Evolutionary conservation across 2,888 invertebrate genomes (phyloP).

Genomic region (Bembecia ichneumoniformis): DNA sequence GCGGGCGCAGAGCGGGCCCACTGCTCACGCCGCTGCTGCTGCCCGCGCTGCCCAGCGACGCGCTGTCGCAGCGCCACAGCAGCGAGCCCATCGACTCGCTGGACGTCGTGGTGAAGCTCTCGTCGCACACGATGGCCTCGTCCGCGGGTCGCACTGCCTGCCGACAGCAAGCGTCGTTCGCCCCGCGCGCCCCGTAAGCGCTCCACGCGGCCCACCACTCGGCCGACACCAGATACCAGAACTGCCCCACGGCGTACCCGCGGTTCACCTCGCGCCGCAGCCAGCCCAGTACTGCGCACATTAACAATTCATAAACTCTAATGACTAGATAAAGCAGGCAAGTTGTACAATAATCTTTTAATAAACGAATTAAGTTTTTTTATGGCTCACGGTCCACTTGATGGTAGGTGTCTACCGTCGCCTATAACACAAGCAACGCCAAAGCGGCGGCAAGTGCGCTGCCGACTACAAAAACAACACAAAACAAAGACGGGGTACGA

Average conservation of each 20-base stretch:
- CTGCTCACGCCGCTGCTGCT: conserved; percentile 77
- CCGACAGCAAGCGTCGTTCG: conserved; percentile 37
- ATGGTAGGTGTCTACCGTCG: too few relatives aligned
- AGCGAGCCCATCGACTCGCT: conserved; percentile 78
- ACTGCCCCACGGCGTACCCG: conserved; percentile 85
- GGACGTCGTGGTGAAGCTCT: conserved; percentile 77
- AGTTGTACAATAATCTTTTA: too few relatives aligned
- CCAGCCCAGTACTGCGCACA: conserved; percentile 87
- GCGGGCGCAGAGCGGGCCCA: conserved; percentile 23
- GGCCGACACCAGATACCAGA: conserved; percentile 89
- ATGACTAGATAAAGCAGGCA: too few relatives aligned
- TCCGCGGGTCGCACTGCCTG: conserved; percentile 52
- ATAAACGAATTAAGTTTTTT: too few relatives aligned
- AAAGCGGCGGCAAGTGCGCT: too few relatives aligned
- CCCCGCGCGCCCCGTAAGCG: conserved; percentile 73
- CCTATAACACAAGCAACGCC: too few relatives aligned
- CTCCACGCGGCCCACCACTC: conserved; percentile 92
- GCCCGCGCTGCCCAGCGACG: conserved; percentile 77
- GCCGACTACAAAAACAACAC: too few relatives aligned
- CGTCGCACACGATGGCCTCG: conserved; percentile 78
- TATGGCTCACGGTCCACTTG: too few relatives aligned
- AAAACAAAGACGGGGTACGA: too few relatives aligned
- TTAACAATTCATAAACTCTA: too few relatives aligned
- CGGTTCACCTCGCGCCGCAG: conserved; percentile 81
- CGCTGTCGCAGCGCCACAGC: conserved; percentile 71